Base-by-base conservation (phyloP, 2,113 vertebrate species). In the Strigops habroptila region DNA sequence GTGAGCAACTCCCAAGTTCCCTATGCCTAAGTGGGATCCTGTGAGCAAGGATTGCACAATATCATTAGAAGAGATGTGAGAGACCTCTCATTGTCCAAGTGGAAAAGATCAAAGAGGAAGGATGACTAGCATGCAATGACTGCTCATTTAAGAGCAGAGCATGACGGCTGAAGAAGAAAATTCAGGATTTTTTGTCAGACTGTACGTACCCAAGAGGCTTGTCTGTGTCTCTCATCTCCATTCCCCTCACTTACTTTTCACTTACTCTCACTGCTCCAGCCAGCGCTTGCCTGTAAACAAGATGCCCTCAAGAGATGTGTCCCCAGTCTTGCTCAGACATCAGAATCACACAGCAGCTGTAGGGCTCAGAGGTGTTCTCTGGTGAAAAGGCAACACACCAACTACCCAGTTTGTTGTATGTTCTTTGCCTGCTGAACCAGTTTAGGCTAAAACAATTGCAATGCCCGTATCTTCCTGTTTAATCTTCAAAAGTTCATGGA, bases 271-370 rank as follows among this genome's bases (percentile, higher is more conserved):
- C 44, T 25, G 14, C 9, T 55, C 18, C 6, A 83, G 43, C 35
- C 2, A 3, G 46, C 30, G 48, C 8, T 46, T 9, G 2, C 12
- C 46, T 52, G 49, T 31, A 51, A 69, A 41, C 1, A 7, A 79
- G 49, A 55, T 14, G 23, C 15, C 25, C 0, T 0, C 37, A 28
- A 2, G 4, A 60, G n/a, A 5, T 33, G 43, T 57, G 30, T 25
- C 51, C 22, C 33, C 19, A 5, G 8, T 31, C 16, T 33, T 39
- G 31, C 39, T 79, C 41, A 30, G 8, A 21, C 23, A 8, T 6
- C 30, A 44, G 22, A 14, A 51, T 46, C 23, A 48, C 31, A 10
- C 12, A 59, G 46, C 55, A 31, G 25, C 31, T 78, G 31, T 11
- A 21, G 53, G 27, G 24, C n/a, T 82, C 46, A 46, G 31, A 53